A percentile compares a stretch with the other conserved stretches of the same genome.
Conservation (phyloP, 2,113 vertebrate species). For the Cyanistes caeruleus region DNA sequence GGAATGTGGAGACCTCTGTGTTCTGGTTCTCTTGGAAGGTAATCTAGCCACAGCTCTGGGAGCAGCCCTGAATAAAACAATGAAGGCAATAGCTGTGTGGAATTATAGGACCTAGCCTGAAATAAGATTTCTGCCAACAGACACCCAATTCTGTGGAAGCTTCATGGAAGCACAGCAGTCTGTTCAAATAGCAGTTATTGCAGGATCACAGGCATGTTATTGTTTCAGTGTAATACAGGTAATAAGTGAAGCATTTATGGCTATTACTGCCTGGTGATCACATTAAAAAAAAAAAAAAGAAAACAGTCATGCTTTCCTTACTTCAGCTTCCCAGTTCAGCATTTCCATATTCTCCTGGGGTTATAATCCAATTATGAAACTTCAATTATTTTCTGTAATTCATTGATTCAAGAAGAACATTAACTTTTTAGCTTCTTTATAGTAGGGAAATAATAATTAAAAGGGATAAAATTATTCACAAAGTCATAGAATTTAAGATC, state of each 20-base stretch:
- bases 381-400: conserved; percentile 54
- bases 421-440: conserved; percentile 12
- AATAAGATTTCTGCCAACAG: neutral
- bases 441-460: conserved; percentile 4
- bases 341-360: neutral
- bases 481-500: neutral
- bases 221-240: conserved; percentile 38
- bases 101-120: neutral
- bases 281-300: neutral
- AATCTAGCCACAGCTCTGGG: neutral
- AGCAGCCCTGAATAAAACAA: neutral
- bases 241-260: conserved; percentile 26
- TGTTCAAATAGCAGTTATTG: conserved; percentile 31
- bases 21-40: neutral
- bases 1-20: neutral
- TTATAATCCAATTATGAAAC: conserved; percentile 52
- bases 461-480: conserved; percentile 18
- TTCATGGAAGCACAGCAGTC: conserved; percentile 9
- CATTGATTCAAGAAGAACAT: conserved; percentile 13
- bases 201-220: neutral
- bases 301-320: neutral
- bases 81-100: neutral
- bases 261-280: conserved; percentile 22
- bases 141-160: neutral
- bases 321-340: neutral